A percentile compares a stretch with the other conserved stretches of the same genome.
phyloP scores from a whole-genome alignment of 2,113 vertebrate species.

The Laterallus jamaicensis region DNA sequence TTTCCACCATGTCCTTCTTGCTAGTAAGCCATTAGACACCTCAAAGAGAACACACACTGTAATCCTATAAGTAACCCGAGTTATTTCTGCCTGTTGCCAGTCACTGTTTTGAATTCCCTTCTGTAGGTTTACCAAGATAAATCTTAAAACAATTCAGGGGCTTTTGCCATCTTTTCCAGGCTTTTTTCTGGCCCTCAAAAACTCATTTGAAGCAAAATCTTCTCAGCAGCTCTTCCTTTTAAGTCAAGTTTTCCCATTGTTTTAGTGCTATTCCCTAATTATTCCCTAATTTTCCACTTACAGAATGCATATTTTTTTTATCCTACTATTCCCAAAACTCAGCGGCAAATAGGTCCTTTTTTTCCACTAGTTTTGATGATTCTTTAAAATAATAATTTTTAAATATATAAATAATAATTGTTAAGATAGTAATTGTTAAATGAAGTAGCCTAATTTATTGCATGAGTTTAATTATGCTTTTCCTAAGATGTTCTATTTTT shows the following conservation, averaged over 20 bases:
- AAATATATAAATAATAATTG: neutral
- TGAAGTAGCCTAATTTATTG: neutral
- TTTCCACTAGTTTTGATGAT: neutral
- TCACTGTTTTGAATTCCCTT: neutral
- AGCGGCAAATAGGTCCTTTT: neutral
- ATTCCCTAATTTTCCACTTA: neutral
- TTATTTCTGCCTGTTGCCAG: neutral
- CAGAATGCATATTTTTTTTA: neutral
- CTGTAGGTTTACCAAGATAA: neutral
- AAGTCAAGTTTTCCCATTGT: neutral
- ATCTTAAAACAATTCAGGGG: neutral
- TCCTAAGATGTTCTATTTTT: neutral
- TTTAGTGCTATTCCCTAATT: neutral
- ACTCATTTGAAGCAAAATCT: neutral
- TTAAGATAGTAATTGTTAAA: neutral
- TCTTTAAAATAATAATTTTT: too few relatives aligned
- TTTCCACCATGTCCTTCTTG: neutral
- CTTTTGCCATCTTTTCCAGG: neutral
- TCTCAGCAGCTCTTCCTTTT: neutral
- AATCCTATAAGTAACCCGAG: neutral
- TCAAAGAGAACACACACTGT: neutral
- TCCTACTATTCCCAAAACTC: neutral
- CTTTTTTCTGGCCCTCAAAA: neutral
- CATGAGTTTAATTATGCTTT: neutral
- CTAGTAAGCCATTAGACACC: neutral